Evolutionary conservation across 2,113 vertebrate genomes (phyloP), one percentile per base, ranked within the genome.

Genomic region (Nesoenas mayeri): DNA sequence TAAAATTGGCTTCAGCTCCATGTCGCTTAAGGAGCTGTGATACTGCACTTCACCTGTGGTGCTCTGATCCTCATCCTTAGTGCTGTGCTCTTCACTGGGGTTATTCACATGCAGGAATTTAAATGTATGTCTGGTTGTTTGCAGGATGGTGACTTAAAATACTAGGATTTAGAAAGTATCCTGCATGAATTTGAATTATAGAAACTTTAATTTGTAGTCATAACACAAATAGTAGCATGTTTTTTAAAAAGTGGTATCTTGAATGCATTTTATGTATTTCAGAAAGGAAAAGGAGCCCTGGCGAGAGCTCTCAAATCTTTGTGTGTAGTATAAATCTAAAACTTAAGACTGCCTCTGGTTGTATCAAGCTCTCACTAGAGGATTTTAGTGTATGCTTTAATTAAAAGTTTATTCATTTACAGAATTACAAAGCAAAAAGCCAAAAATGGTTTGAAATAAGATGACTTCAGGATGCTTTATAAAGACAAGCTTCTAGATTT

Each of bases 1-100:
- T 53, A 32, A 67, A 75, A 15, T 57, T 25, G 10, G 40, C 3
- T 57, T 96, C 44, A 50, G 24, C 15, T 42, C 22, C 0, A 0
- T 72, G 9, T 26, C 77, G 24, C 22, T 44, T 85, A 79, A 85
- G 19, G 21, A 69, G 22, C 61, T 34, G 1, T 60, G 40, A 21
- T 24, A 18, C 32, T 31, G n/a, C 36, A 36, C 15, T 15, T 79
- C 34, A 53, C 8, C 75, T 26, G 22, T 19, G 28, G 14, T 82
- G 16, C 20, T 67, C 34, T 79, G 38, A 79, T 85, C 47, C 10
- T 73, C 17, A 6, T 38, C 26, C 36, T 32, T 62, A 47, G 12
- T 34, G 9, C 54, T 72, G 34, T 25, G 47, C 10, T 54, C 34
- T 64, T 87, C 56, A 54, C 10, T 61, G 50, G 8, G n/a, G 11